Percentiles rank a stretch among this genome's conserved stretches.
Conservation (phyloP, 2,888 invertebrate species). For the Ophion obscuratus region DNA sequence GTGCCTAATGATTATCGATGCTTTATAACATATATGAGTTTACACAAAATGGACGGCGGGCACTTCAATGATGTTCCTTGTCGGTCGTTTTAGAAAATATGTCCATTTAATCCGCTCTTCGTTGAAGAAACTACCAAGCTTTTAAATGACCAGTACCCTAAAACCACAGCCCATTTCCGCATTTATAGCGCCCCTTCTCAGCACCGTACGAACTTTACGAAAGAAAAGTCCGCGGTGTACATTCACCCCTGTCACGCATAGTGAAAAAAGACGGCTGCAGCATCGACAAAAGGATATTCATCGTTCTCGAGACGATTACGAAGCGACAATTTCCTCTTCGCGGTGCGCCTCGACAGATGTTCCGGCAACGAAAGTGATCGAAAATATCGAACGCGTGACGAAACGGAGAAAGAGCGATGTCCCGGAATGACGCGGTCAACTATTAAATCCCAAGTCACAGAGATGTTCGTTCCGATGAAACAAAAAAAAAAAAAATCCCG, state of each 20-base stretch:
- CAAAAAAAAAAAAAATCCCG: conserved; percentile 7
- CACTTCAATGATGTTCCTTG: too few species aligned
- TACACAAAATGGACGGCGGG: too few species aligned
- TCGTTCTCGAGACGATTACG: neutral
- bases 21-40: too few species aligned
- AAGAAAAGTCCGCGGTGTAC: too few species aligned
- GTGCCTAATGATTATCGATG: too few species aligned
- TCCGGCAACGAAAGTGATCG: neutral
- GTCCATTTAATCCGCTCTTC: too few species aligned
- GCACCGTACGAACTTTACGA: too few species aligned
- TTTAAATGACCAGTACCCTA: too few species aligned
- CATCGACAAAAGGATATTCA: neutral
- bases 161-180: too few species aligned
- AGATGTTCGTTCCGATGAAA: conserved; percentile 38
- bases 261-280: neutral
- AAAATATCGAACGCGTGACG: neutral
- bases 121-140: too few species aligned
- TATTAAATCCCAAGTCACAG: conserved; percentile 31
- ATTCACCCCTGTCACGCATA: too few species aligned
- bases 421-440: conserved; percentile 37
- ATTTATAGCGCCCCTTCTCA: too few species aligned
- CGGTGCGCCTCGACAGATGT: neutral
- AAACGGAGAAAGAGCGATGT: conserved; percentile 17
- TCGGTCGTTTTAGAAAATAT: neutral
- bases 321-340: neutral